Evolutionary conservation across 2,797 vertebrate species (phyloP).

Genomic region (Monodelphis domestica): DNA sequence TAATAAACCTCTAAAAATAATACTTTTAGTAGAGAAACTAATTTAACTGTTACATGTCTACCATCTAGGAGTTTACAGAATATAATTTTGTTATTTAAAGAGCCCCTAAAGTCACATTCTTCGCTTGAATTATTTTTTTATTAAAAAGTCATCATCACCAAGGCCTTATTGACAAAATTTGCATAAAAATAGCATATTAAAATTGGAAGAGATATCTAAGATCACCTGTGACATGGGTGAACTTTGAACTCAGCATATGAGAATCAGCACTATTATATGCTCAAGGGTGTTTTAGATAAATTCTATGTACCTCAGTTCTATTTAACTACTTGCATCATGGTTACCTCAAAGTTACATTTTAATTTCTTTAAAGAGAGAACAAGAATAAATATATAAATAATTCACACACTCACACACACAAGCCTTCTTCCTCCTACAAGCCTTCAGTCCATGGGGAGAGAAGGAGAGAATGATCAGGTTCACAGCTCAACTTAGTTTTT

Average conservation of each 20-base stretch:
- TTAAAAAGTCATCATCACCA: neutral
- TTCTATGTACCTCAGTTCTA: neutral
- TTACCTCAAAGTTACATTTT: no score
- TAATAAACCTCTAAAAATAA: no score
- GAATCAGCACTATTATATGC: neutral
- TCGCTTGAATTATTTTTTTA: neutral
- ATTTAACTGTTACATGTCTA: no score
- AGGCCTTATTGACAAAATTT: neutral
- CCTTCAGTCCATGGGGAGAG: neutral
- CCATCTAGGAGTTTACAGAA: neutral
- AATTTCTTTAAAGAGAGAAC: no score
- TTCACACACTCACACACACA: no score
- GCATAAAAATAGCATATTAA: neutral
- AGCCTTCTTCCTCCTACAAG: no score
- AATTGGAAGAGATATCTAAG: neutral
- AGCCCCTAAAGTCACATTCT: neutral
- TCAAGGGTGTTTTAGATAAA: neutral
- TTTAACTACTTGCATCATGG: neutral
- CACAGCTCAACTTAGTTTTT: neutral
- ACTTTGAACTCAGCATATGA: neutral
- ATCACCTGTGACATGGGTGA: neutral
- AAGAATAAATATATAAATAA: neutral
- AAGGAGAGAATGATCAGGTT: neutral
- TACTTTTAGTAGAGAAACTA: no score
- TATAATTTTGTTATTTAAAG: neutral